phyloP scores from a whole-genome alignment of 92 coral and sea anemone genomes.

The Plumapathes pennacea region DNA sequence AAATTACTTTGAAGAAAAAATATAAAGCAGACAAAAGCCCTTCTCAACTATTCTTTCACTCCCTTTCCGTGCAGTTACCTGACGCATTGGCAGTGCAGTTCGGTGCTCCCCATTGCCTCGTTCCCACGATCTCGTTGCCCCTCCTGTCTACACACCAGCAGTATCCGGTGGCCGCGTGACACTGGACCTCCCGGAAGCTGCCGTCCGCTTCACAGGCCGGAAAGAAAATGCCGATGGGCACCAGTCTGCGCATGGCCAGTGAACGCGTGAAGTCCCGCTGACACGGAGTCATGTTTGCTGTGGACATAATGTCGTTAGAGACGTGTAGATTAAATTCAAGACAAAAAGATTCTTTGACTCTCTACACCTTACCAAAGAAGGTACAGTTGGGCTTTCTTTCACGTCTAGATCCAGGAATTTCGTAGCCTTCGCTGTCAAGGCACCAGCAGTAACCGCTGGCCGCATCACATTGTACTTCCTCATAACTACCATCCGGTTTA shows the following conservation, averaged over 20 bases:
- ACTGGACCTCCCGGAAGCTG: constrained; percentile 58
- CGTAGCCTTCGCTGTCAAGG: constrained; percentile 56
- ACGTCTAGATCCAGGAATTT: constrained; percentile 54
- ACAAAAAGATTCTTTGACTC: not conserved
- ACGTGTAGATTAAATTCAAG: no score
- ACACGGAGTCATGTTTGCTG: constrained; percentile 42
- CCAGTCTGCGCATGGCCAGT: constrained; percentile 34
- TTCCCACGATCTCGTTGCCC: constrained; percentile 67
- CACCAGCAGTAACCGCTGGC: constrained; percentile 64
- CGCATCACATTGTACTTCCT: constrained; percentile 41
- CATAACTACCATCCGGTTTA: constrained; percentile 56
- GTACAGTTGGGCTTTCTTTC: constrained; percentile 40
- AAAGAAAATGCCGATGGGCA: constrained; percentile 43
- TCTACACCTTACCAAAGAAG: not conserved
- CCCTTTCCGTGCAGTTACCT: no score
- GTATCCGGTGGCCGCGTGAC: constrained; percentile 68
- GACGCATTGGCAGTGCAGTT: constrained; percentile 38
- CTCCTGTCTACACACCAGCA: constrained; percentile 83
- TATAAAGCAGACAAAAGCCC: no score
- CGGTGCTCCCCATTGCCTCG: constrained; percentile 61
- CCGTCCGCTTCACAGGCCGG: constrained; percentile 60
- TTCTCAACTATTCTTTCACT: no score
- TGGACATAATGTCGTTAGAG: not conserved
- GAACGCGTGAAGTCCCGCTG: constrained; percentile 42
- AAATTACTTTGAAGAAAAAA: no score